Evolutionary conservation across 2,797 vertebrate genomes (phyloP).

Genomic region (Eulemur mongoz): DNA sequence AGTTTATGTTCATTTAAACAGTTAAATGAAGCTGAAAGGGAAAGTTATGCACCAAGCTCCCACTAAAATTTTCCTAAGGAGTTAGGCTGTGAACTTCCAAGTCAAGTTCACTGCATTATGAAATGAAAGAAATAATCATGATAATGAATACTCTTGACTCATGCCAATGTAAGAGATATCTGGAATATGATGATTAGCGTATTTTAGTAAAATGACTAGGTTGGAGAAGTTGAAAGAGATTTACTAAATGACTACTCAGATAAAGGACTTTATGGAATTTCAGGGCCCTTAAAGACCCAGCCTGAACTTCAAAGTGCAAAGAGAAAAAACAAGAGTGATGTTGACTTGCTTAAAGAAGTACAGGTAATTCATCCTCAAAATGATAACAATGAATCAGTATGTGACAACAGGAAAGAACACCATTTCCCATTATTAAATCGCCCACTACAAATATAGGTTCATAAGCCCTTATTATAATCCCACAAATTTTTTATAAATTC

Average conservation of each 20-base stretch:
- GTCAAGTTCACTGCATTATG: slow-evolving; percentile 33
- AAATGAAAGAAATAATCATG: slow-evolving; percentile 47
- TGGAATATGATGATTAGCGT: background rate
- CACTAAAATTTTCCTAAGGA: slow-evolving; percentile 34
- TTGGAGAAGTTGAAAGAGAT: slow-evolving; percentile 20
- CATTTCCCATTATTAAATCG: slow-evolving; percentile 43
- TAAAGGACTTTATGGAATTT: slow-evolving; percentile 26
- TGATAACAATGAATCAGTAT: slow-evolving; percentile 21
- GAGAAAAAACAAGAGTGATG: background rate
- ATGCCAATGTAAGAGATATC: background rate
- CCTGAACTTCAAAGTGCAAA: slow-evolving; percentile 6
- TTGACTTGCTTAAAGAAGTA: slow-evolving; percentile 20
- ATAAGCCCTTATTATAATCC: background rate
- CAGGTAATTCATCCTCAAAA: slow-evolving; percentile 45
- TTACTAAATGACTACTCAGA: slow-evolving; percentile 34
- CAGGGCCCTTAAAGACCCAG: slow-evolving; percentile 13
- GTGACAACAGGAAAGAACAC: background rate
- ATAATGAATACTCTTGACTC: slow-evolving; percentile 47
- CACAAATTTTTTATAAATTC: slow-evolving; percentile 27
- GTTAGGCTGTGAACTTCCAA: slow-evolving; percentile 31
- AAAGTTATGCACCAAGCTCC: background rate
- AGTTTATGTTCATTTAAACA: background rate
- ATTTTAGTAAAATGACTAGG: slow-evolving; percentile 37
- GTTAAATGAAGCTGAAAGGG: slow-evolving; percentile 34
- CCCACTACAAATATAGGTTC: background rate